phyloP scores from a whole-genome alignment of 2,113 vertebrate genomes.

The Zosterops hypoxanthus region DNA sequence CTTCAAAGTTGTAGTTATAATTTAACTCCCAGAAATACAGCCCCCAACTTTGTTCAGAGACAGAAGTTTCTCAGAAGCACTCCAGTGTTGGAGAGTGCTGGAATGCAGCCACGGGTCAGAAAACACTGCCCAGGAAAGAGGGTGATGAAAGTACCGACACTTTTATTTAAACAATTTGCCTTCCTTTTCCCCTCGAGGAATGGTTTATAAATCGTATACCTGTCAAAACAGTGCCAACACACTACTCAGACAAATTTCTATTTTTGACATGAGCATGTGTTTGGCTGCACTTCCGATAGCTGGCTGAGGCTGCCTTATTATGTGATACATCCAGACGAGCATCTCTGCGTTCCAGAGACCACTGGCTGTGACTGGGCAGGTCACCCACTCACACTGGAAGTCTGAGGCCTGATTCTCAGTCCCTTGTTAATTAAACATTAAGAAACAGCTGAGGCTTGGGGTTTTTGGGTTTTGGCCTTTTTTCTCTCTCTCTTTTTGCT shows the following conservation, averaged over 20 bases:
- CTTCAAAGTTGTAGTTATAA: not conserved
- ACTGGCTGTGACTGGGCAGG: not conserved
- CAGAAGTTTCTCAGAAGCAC: not conserved
- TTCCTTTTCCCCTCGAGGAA: not conserved
- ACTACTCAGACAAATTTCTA: not conserved
- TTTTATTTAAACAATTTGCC: slow-evolving; percentile 19
- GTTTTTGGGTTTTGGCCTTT: accelerated
- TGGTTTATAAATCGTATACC: slow-evolving; percentile 5
- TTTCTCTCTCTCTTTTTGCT: not conserved
- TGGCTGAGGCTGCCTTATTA: not conserved
- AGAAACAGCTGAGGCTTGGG: not conserved
- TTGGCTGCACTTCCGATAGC: not conserved
- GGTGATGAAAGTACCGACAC: slow-evolving; percentile 12
- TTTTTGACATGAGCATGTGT: slow-evolving; percentile 33
- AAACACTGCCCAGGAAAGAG: not conserved
- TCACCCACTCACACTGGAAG: not conserved
- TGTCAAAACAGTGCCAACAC: not conserved
- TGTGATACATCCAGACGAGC: not conserved
- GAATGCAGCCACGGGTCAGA: not conserved
- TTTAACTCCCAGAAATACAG: not conserved
- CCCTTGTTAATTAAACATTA: not conserved
- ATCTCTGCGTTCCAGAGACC: not conserved
- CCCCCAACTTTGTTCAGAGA: not conserved
- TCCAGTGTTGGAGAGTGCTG: not conserved
- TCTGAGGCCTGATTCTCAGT: not conserved